Percentiles rank a stretch among this genome's conserved stretches.
Conservation (phyloP, 2,113 vertebrate genomes). For the Hippolais icterina region DNA sequence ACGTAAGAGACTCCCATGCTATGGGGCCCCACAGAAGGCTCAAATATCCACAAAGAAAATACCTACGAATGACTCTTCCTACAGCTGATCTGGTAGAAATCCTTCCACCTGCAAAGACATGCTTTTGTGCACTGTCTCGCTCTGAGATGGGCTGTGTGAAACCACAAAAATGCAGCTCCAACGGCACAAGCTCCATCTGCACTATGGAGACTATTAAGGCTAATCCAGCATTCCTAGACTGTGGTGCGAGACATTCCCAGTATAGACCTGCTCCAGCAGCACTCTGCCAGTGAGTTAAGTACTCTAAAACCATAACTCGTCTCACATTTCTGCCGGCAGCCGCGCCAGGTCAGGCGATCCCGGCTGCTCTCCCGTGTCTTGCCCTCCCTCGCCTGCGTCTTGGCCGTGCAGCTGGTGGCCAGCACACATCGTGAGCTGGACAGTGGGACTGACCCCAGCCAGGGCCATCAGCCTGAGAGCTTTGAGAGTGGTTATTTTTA, state of each 20-base stretch:
- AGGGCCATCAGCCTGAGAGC: background rate
- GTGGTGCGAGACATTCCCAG: conserved; percentile 59
- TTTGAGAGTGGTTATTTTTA: background rate
- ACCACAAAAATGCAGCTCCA: conserved; percentile 64
- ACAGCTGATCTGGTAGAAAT: conserved; percentile 60
- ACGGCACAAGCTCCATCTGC: conserved; percentile 49
- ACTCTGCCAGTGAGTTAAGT: conserved; percentile 54
- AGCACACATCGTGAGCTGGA: background rate
- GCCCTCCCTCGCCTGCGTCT: background rate
- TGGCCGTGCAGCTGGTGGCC: background rate
- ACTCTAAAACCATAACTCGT: conserved; percentile 28
- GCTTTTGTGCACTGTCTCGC: conserved; percentile 37
- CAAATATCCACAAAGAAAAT: conserved; percentile 47
- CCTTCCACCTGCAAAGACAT: conserved; percentile 61
- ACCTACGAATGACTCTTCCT: background rate
- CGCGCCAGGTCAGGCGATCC: background rate
- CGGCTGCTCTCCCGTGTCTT: background rate
- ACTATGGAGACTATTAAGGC: conserved; percentile 35
- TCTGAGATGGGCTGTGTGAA: conserved; percentile 53
- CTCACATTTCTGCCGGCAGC: conserved; percentile 34
- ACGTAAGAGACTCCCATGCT: background rate
- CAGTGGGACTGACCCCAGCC: background rate
- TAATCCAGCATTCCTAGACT: conserved; percentile 71
- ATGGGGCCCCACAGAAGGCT: conserved; percentile 7
- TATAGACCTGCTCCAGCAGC: conserved; percentile 62